phyloP scores from a whole-genome alignment of 2,888 invertebrate species.

The Melinaea marsaeus region DNA sequence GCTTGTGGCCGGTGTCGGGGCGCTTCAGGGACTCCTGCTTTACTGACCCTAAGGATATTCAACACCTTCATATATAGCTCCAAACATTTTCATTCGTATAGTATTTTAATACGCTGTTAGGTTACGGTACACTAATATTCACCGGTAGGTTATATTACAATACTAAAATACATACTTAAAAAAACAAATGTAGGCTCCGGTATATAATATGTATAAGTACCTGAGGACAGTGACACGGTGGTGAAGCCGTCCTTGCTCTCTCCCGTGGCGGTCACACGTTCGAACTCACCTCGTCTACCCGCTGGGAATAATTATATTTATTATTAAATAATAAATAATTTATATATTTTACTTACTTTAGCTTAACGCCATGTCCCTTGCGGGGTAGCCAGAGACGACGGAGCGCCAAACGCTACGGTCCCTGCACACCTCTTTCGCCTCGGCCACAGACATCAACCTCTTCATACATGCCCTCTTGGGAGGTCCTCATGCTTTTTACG shows the following conservation, averaged over 20 bases:
- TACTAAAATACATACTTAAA: too few relatives aligned
- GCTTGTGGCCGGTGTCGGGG: slow-evolving; percentile 50
- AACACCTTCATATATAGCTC: neutral
- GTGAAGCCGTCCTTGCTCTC: slow-evolving; percentile 83
- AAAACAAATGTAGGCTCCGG: too few relatives aligned
- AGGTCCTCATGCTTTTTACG: too few relatives aligned
- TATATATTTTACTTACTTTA: too few relatives aligned
- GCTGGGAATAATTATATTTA: slow-evolving; percentile 28
- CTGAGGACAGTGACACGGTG: slow-evolving; percentile 81
- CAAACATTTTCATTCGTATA: neutral
- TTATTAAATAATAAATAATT: neutral
- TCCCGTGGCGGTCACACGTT: slow-evolving; percentile 80
- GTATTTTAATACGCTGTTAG: neutral
- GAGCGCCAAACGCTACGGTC: too few relatives aligned
- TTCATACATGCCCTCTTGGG: too few relatives aligned
- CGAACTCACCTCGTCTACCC: slow-evolving; percentile 79
- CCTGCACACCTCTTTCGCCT: too few relatives aligned
- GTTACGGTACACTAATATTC: too few relatives aligned
- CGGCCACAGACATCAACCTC: too few relatives aligned
- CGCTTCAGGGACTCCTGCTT: slow-evolving; percentile 62
- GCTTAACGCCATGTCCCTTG: too few relatives aligned
- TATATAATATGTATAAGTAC: slow-evolving; percentile 38
- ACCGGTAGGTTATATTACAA: too few relatives aligned
- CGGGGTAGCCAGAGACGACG: too few relatives aligned
- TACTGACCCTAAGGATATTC: slow-evolving; percentile 43